Base-by-base conservation (phyloP, 30 jellyfish, hydroid and myxozoan genomes). In the Pseudorhiza aurosa region DNA sequence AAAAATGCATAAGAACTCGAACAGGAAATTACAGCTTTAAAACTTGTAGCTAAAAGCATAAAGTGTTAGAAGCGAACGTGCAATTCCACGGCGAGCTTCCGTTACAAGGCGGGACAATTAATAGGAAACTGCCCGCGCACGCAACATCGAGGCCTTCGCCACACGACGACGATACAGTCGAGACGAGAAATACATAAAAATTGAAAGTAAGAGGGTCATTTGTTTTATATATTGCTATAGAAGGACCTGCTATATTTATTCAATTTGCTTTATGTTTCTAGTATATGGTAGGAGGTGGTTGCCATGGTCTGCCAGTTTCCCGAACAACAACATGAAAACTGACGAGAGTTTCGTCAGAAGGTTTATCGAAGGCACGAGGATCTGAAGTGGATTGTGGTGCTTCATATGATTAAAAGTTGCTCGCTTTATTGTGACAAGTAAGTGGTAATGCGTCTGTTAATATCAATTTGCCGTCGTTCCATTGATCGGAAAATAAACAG, bases 191-290 rank as follows among this genome's bases (percentile, higher is more conserved):
- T n/a, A n/a, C n/a, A n/a, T n/a, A n/a, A n/a, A 53, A 33, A 53
- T 19, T 36, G 4, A 53, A 2, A 3, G 4, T 1, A 8, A 53
- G 37, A 64, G 32, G 51, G 83, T 44, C 32, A 51, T 32, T 77
- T 77, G 62, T 40, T 77, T 42, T 47, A 47, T 32, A 25, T 30
- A 65, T 77, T 77, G 77, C 89, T 65, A 77, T 77, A 58, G 81
- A 77, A 68, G 89, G 80, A 77, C 89, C 89, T 77, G 89, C 59
- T 77, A 28, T 59, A 62, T 77, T 77, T 64, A 77, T 77, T 62
- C 89, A 77, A 70, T 44, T 70, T 36, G 68, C 49, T 51, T 50
- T 70, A 70, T 70, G 83, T 70, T 70, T 70, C 83, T 44, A 70
- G 58, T 44, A 50, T 46, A 70, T 70, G 71, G 47, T 14, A 8